Base-by-base conservation (phyloP, 1,140 invertebrate species). In the Halesus radiatus region DNA sequence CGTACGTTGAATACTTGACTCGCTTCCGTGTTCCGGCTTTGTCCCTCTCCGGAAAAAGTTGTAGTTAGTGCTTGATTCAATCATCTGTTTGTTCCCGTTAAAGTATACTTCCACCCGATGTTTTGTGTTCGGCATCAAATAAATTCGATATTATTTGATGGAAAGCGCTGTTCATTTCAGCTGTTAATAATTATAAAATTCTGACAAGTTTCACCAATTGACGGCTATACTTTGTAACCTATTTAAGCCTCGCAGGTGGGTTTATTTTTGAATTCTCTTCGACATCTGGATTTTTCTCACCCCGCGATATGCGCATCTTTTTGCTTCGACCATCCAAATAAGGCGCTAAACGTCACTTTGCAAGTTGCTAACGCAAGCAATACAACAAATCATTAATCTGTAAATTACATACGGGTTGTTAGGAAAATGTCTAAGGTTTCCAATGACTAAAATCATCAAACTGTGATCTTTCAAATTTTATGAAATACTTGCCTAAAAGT, bases 211-310 rank as follows among this genome's bases (percentile, higher is more conserved):
- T 66, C 4, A n/a, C 32, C 10, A 29, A 72, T 72, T 45, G 20
- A 23, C 18, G 68, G 18, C 16, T 23, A 72, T n/a, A 53, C 13
- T 53, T 72, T 72, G 62, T 72, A 72, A 72, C 68, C 68, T 53
- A 72, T 50, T 72, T 72, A 52, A 72, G 68, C 68, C 68, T 72
- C 68, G 13, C 68, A 72, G 68, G 68, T 72, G 37, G 68, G 68
- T 72, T 52, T 72, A 54, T 72, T 72, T 72, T 72, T 66, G 16
- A 72, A 22, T 66, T n/a, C 26, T 37, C 16, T 45, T 37, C 64
- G 10, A 26, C 50, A 26, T 54, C 68, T 72, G 22, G 50, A 66
- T 54, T 26, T 54, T 26, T 72, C 16, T 72, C 68, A 72, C 16
- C 68, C n/a, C 45, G 68, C 68, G 68, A 72, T 29, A 53, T 72